Evolutionary conservation across 2,888 invertebrate species (phyloP).

Genomic region (Cordilura impudica): DNA sequence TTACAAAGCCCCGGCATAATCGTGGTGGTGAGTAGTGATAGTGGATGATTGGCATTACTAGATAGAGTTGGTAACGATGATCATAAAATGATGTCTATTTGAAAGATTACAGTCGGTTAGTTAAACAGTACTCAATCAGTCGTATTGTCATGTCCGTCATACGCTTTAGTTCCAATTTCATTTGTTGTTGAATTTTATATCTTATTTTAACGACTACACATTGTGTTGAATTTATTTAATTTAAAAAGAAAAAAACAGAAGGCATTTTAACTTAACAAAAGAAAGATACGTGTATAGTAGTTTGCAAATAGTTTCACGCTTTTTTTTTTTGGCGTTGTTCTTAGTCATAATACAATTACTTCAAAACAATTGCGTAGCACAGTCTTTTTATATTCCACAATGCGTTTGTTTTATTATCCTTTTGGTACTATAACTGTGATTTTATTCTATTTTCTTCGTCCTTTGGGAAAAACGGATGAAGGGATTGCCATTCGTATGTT

Average conservation of each 20-base stretch:
- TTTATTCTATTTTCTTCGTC: conserved; percentile 32
- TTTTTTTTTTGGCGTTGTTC: conserved; percentile 6
- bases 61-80: neutral
- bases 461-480: conserved; percentile 11
- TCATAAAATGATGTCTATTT: conserved; percentile 50
- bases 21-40: neutral
- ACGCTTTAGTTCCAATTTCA: neutral
- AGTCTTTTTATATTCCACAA: neutral
- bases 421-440: conserved; percentile 31
- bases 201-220: conserved; percentile 19
- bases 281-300: conserved; percentile 20
- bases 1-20: conserved; percentile 7
- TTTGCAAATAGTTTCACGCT: conserved; percentile 37
- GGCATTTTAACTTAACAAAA: conserved; percentile 33
- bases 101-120: conserved; percentile 33
- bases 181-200: neutral
- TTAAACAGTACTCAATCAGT: no score
- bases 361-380: conserved; percentile 12
- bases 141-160: conserved; percentile 5
- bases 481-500: conserved; percentile 9
- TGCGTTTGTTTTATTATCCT: conserved; percentile 18
- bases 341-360: conserved; percentile 32
- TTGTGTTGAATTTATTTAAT: conserved; percentile 8
- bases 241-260: conserved; percentile 8
- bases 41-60: neutral